Evolutionary conservation across 2,888 invertebrate species (phyloP), one percentile per base, ranked within the genome.

Genomic region (Laspeyria flexula): DNA sequence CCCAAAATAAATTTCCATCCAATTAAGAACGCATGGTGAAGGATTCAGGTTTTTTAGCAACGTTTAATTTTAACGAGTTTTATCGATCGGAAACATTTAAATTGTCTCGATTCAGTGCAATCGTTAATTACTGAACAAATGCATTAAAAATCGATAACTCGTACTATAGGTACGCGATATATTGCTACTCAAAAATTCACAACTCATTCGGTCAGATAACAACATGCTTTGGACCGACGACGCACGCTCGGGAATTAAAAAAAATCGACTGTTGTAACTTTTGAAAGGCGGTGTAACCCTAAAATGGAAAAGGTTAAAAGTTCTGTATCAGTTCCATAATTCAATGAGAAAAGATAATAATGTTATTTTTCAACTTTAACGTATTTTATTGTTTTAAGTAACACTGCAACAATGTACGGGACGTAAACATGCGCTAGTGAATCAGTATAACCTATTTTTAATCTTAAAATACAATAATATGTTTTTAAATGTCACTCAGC

Each of bases 61-160:
- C 56, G 65, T 72, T 77, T 67, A 71, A 71, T 71, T 73, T 72
- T 74, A 77, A 77, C 69, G 72, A 75, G 73, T 78, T 75, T 69
- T 64, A 59, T 60, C 71, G 65, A 82, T 83, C 83, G 86, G 85
- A 86, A 84, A 85, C 77, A 75, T 81, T 79, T 64, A 77, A 79
- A 75, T 65, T 74, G 73, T 73, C 65, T 77, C 76, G 67, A 77
- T 75, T 71, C 72, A 78, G 75, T 84, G 78, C 82, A 83, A 77
- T 75, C 77, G 75, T 65, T 73, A 79, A 80, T 75, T 79, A 73
- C 75, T 74, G 68, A 13, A 46, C 9, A 44, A 58, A 39, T 54
- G 54, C 45, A 60, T 55, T 55, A 73, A 75, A 73, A 73, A 73
- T 68, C 73, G 70, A 77, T 74, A 3, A 25, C 25, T 25, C 73